These are phyloP conservation scores for Amphibalanus amphitrite DNA, from an alignment of 1,140 invertebrate species.

Conservation along the genomic window DNA sequence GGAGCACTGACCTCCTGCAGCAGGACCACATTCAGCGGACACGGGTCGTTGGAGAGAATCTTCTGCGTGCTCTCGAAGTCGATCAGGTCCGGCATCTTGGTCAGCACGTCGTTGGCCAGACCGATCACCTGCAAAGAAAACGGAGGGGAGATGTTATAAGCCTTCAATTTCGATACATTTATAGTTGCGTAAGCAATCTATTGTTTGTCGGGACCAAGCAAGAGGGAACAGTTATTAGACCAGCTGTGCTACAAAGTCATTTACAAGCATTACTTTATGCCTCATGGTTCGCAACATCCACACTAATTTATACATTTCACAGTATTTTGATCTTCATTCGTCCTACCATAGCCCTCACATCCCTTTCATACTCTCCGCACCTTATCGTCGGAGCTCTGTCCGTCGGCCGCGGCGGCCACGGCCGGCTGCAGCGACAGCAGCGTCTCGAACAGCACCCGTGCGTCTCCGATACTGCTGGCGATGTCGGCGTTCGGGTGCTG, in stretches of 20 bases:
- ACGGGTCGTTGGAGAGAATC: conserved; percentile 35
- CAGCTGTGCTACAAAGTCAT: no score
- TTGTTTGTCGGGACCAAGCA: no score
- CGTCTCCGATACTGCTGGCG: conserved; percentile 79
- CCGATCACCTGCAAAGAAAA: conserved; percentile 28
- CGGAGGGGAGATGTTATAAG: no score
- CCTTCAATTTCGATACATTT: no score
- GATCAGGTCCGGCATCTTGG: conserved; percentile 33
- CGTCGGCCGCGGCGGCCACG: conserved; percentile 28
- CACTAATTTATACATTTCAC: no score
- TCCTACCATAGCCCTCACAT: no score
- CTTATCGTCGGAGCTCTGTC: conserved; percentile 30
- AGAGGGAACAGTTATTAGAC: no score
- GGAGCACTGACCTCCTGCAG: conserved; percentile 38
- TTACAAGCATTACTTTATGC: no score
- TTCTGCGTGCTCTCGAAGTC: conserved; percentile 37
- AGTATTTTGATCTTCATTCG: no score
- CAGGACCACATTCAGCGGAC: conserved; percentile 38
- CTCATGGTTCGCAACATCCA: no score
- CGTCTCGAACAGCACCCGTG: conserved; percentile 54
- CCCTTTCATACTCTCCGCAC: no score
- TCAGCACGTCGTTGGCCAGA: conserved; percentile 27
- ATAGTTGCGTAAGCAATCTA: no score
- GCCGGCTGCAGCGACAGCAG: conserved; percentile 35
- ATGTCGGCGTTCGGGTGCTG: conserved; percentile 90